Percentiles rank a stretch among this genome's conserved stretches.
Evolutionary conservation across 2,797 vertebrate genomes (phyloP).

Genomic region (Linurgus olivaceus): DNA sequence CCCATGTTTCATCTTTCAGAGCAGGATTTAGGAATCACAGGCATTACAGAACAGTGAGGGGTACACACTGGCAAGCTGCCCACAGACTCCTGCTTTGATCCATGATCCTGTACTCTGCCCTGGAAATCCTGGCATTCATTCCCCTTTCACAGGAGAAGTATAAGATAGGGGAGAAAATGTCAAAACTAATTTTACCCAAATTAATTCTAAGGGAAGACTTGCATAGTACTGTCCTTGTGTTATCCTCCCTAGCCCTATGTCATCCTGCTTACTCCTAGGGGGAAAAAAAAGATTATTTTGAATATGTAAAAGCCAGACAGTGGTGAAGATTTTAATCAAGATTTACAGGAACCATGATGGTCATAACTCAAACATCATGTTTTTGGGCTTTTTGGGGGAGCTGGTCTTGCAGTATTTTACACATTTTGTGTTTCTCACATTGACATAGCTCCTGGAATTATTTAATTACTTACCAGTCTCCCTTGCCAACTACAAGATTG

Average conservation of each 20-base stretch:
- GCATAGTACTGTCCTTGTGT: background rate
- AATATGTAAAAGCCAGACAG: background rate
- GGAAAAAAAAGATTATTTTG: background rate
- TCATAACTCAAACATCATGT: background rate
- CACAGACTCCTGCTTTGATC: background rate
- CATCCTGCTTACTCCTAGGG: background rate
- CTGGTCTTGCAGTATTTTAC: background rate
- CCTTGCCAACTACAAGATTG: background rate
- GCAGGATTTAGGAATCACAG: background rate
- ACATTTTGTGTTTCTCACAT: background rate
- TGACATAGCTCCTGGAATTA: background rate
- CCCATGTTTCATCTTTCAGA: background rate
- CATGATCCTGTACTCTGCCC: background rate
- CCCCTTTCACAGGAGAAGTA: background rate
- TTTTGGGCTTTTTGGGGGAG: accelerated
- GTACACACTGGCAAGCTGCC: background rate
- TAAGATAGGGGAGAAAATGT: background rate
- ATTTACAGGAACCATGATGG: background rate
- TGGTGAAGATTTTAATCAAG: background rate
- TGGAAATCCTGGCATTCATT: background rate
- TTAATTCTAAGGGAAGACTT: background rate
- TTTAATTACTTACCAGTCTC: background rate
- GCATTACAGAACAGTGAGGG: background rate
- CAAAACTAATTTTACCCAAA: background rate
- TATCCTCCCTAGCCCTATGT: background rate